Evolutionary conservation across 2,797 vertebrate species (phyloP).

Genomic region (Anguilla anguilla): DNA sequence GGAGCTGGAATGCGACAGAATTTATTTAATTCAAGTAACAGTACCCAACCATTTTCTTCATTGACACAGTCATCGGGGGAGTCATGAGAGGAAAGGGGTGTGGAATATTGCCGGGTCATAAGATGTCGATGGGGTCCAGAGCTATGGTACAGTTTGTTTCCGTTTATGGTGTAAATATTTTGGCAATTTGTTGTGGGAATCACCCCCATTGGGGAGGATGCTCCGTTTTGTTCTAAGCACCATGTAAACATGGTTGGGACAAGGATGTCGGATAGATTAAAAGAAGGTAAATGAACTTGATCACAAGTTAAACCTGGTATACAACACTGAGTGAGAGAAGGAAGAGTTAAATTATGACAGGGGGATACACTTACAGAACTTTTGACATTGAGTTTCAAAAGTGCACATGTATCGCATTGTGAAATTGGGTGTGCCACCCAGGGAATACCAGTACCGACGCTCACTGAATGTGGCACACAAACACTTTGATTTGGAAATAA

Average conservation of each 20-base stretch:
- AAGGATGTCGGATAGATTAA: not conserved
- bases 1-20: not conserved
- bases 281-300: too few relatives aligned
- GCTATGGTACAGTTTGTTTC: too few relatives aligned
- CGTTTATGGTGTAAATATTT: too few relatives aligned
- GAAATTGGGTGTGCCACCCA: not conserved
- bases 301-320: too few relatives aligned
- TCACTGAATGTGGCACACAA: not conserved
- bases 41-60: not conserved
- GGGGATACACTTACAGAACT: not conserved
- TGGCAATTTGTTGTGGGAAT: too few relatives aligned
- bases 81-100: too few relatives aligned
- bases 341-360: not conserved
- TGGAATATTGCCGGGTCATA: too few relatives aligned
- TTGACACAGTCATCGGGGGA: not conserved
- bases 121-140: too few relatives aligned
- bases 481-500: not conserved
- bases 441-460: not conserved
- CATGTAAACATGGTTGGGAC: too few relatives aligned
- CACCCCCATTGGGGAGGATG: too few relatives aligned
- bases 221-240: too few relatives aligned
- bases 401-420: not conserved
- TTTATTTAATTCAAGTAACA: not conserved
- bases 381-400: not conserved
- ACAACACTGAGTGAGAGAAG: not conserved